Base-by-base conservation (phyloP, 2,113 vertebrate species). In the Hydropotes inermis region DNA sequence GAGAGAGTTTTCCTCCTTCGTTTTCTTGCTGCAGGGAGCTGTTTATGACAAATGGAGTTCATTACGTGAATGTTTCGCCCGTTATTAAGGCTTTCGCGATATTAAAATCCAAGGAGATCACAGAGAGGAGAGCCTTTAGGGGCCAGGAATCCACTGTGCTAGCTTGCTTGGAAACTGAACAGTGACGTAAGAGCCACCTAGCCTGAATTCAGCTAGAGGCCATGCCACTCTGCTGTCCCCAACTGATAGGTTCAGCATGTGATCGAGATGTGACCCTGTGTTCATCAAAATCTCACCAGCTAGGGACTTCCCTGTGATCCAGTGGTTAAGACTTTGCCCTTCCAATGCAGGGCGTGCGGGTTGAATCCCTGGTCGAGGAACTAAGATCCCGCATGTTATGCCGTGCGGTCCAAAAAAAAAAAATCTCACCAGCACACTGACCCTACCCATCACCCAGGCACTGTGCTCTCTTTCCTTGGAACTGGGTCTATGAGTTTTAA, bases 401-500 rank as follows among this genome's bases (percentile, higher is more conserved):
- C 12, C 43, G 36, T 76, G 70, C 0, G 0, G 70, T 7, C 70
- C 47, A 50, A 43, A 76, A 76, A 76, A 14, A 17, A 14, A 39
- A 1, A 11, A 2, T 39, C 79, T 70, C 25, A 2, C 28, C 25
- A 21, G 25, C n/a, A 7, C 4, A 1, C 21, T 33, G 52, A 25
- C 17, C 28, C 36, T 21, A 0, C 15, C 4, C 5, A 0, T 0
- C 6, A 91, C n/a, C 84, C 9, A 30, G 76, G 23, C 23, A 28
- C 55, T 57, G 4, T 54, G 89, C 70, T 79, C 47, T 64, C 74
- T 45, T 1, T 54, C 3, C 23, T 81, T 43, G 93, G 89, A 95
- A 45, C 54, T 23, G 87, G 94, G 57, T 76, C 87, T 89, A 23
- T 74, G 94, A 93, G 88, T 95, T 98, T 93, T 95, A 96, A 97